Percentiles rank a stretch among this genome's conserved stretches.
Evolutionary conservation across 2,113 vertebrate species (phyloP).

Genomic region (Alouatta palliata): DNA sequence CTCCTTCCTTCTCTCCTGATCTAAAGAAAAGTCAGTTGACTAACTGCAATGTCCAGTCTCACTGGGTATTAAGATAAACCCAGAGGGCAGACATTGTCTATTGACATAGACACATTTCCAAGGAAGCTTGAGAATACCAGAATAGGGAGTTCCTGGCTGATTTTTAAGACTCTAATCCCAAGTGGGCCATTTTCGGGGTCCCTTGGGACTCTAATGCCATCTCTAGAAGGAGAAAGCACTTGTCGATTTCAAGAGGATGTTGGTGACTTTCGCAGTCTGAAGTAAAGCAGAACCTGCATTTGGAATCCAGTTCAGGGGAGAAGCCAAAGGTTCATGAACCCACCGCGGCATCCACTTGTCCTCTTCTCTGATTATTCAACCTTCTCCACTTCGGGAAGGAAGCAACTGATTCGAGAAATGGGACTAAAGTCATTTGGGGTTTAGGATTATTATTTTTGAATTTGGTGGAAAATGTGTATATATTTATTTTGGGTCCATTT

Average conservation of each 20-base stretch:
- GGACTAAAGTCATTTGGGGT: conserved; percentile 3
- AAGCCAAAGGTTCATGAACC: not conserved
- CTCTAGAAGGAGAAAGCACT: not conserved
- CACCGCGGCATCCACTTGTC: not conserved
- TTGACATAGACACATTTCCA: not conserved
- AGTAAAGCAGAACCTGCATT: not conserved
- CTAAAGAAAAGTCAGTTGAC: not conserved
- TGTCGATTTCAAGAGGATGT: not conserved
- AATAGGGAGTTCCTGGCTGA: not conserved
- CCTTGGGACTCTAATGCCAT: not conserved
- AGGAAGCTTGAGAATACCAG: not conserved
- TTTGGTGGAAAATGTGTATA: conserved; percentile 62
- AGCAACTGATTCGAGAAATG: not conserved
- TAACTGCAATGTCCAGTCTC: not conserved
- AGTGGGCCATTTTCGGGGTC: not conserved
- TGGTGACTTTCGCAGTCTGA: not conserved
- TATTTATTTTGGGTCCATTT: conserved; percentile 60
- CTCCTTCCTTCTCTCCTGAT: not conserved
- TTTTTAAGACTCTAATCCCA: not conserved
- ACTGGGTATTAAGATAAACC: no score
- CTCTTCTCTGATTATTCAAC: not conserved
- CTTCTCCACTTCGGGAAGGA: not conserved
- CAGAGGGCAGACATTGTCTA: not conserved
- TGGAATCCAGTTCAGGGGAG: not conserved
- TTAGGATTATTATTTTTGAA: conserved; percentile 59